Conservation (phyloP, 2,888 invertebrate species). For the Blomia tropicalis region DNA sequence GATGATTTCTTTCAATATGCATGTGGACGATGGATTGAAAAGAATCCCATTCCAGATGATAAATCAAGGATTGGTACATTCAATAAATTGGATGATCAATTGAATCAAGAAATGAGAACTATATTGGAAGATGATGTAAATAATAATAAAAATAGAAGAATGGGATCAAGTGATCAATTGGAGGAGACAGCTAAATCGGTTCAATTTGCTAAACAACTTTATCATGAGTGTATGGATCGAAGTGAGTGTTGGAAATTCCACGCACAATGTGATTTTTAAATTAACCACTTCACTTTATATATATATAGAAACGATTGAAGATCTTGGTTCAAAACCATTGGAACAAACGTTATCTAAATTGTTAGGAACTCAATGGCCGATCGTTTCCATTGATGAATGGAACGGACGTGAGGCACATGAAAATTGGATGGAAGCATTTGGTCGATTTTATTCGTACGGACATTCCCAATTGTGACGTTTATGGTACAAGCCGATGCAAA, state of each 20-base stretch:
- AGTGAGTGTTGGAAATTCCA: too few species aligned
- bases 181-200: background rate
- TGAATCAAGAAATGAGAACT: background rate
- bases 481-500: background rate
- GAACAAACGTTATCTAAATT: background rate
- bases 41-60: conserved; percentile 8
- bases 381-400: background rate
- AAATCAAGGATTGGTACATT: background rate
- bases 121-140: background rate
- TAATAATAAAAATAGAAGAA: background rate
- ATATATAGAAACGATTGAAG: background rate
- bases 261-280: too few species aligned
- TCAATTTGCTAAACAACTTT: background rate
- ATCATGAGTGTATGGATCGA: background rate
- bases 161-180: background rate
- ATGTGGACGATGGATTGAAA: background rate
- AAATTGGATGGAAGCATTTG: background rate
- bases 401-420: background rate
- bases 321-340: background rate
- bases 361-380: background rate
- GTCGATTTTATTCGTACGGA: background rate
- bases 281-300: too few species aligned
- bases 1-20: conserved; percentile 4
- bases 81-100: background rate
- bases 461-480: background rate